Conservation (phyloP, 2,888 invertebrate species). For the Ommatoiulus sabulosus region DNA sequence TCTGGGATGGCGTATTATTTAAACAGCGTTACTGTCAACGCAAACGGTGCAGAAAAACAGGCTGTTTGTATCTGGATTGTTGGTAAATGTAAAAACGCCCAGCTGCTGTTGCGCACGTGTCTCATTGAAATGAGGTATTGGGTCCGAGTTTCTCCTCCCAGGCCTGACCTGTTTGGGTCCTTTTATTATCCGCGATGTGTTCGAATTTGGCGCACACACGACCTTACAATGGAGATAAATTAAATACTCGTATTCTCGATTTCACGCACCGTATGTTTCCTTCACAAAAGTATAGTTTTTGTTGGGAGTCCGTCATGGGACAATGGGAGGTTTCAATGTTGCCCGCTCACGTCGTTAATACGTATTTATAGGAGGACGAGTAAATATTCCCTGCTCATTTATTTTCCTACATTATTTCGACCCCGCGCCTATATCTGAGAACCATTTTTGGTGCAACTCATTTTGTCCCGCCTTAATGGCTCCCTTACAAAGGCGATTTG, state of each 20-base stretch:
- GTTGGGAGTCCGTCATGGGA: not conserved
- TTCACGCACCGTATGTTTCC: conserved; percentile 51
- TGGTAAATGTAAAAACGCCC: not conserved
- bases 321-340: not conserved
- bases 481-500: not conserved
- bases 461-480: not conserved
- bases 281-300: not conserved
- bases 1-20: too few relatives aligned
- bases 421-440: not conserved
- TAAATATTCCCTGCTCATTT: conserved; percentile 24
- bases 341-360: conserved; percentile 21
- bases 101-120: not conserved
- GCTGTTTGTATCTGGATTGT: too few relatives aligned
- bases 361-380: conserved; percentile 13
- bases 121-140: conserved; percentile 8
- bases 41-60: too few relatives aligned
- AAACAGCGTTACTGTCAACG: too few relatives aligned
- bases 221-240: conserved; percentile 24
- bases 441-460: not conserved
- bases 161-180: conserved; percentile 15
- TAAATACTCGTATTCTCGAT: conserved; percentile 42
- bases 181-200: not conserved
- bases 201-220: conserved; percentile 24
- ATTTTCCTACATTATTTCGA: not conserved
- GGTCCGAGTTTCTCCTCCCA: not conserved